These are phyloP conservation scores for Sebastes miniatus DNA, from an alignment of 2,797 vertebrate genomes.

Conservation along the genomic window DNA sequence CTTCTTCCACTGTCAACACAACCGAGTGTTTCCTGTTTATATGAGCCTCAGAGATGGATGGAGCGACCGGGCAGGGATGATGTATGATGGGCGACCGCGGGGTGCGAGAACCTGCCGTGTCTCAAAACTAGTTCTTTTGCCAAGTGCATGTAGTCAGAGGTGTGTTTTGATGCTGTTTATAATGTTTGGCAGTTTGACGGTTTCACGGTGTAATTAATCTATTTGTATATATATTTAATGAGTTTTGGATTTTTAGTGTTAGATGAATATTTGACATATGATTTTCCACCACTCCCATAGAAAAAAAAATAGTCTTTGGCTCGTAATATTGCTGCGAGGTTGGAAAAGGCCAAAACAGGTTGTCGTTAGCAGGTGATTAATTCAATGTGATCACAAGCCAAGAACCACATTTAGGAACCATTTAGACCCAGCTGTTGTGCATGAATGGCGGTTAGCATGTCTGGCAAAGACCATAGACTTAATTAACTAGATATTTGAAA, in stretches of 20 bases:
- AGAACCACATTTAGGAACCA: conserved; percentile 34
- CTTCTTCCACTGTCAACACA: conserved; percentile 71
- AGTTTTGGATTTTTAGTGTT: conserved; percentile 6
- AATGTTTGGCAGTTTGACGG: conserved; percentile 3
- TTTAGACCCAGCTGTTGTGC: conserved; percentile 27
- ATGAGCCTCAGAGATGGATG: conserved; percentile 61
- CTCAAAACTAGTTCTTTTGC: background rate
- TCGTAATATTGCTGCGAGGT: background rate
- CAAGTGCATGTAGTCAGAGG: background rate
- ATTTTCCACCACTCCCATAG: background rate
- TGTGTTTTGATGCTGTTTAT: background rate
- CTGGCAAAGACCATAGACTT: conserved; percentile 15
- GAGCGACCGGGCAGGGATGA: conserved; percentile 28
- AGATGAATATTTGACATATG: conserved; percentile 2
- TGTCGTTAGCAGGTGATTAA: conserved; percentile 44
- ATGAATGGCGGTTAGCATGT: conserved; percentile 7
- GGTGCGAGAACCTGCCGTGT: conserved; percentile 6
- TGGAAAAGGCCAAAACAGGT: conserved; percentile 28
- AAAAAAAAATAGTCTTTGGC: background rate
- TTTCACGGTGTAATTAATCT: background rate
- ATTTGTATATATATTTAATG: background rate
- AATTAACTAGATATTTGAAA: conserved; percentile 41
- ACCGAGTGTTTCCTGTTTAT: conserved; percentile 81
- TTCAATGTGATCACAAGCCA: conserved; percentile 33
- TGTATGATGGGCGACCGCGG: conserved; percentile 5